These are phyloP conservation scores for Marmota monax DNA, from an alignment of 2,113 vertebrate species.

Conservation along the genomic window DNA sequence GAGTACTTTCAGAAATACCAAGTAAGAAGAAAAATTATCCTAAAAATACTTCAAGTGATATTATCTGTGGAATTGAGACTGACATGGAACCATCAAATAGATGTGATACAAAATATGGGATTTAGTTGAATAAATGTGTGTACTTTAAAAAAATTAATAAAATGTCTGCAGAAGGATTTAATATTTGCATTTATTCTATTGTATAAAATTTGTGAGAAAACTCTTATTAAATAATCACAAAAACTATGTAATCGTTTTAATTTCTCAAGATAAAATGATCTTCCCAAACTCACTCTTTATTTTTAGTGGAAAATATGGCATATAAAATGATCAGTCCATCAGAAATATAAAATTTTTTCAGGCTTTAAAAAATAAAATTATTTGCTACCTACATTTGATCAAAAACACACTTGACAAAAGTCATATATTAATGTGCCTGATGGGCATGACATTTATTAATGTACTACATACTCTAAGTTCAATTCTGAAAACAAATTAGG, in stretches of 20 bases:
- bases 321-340: background rate
- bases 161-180: background rate
- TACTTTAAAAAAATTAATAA: slow-evolving; percentile 25
- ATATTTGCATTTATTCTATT: background rate
- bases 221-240: background rate
- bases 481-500: background rate
- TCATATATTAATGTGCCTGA: background rate
- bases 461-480: background rate
- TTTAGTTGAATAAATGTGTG: background rate
- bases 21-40: background rate
- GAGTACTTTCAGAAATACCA: background rate
- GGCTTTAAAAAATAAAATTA: background rate
- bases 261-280: background rate
- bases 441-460: background rate
- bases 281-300: background rate
- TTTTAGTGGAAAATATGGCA: background rate
- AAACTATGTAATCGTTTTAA: background rate
- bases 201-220: background rate
- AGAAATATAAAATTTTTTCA: background rate
- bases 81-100: background rate
- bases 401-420: background rate
- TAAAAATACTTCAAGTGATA: background rate
- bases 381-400: background rate
- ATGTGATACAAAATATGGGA: background rate
- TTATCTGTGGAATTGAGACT: background rate